Conservation (phyloP, 2,113 vertebrate genomes). For the Etia nguti region DNA sequence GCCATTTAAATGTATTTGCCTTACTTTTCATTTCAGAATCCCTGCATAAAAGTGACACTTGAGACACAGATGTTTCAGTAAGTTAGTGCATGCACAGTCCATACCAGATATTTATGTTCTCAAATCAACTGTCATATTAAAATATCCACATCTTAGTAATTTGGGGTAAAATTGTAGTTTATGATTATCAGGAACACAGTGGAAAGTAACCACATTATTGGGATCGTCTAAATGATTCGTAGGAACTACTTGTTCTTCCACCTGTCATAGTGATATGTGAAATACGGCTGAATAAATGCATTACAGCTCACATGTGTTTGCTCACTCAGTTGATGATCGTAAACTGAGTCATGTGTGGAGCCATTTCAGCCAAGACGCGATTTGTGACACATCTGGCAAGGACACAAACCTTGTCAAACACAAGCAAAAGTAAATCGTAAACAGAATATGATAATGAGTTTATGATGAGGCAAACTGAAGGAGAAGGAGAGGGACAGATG, state of each 20-base stretch:
- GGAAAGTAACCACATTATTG: not conserved
- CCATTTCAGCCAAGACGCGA: not conserved
- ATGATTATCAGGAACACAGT: not conserved
- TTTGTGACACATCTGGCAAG: not conserved
- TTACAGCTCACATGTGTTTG: not conserved
- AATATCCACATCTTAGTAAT: not conserved
- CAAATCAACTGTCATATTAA: not conserved
- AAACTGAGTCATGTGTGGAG: not conserved
- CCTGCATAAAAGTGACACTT: not conserved
- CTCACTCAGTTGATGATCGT: not conserved
- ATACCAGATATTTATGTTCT: not conserved
- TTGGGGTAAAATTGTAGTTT: not conserved
- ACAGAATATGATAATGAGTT: not conserved
- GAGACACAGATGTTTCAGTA: not conserved
- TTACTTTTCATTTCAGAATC: not conserved
- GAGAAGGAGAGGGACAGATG: not conserved
- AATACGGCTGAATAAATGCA: not conserved
- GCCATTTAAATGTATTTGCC: not conserved
- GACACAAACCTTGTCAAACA: not conserved
- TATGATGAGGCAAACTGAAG: not conserved
- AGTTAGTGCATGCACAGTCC: not conserved
- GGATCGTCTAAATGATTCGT: fast-evolving
- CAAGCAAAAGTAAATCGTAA: not conserved
- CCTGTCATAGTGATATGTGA: not conserved
- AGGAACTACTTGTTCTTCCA: not conserved